A percentile compares a stretch with the other conserved stretches of the same genome.
phyloP scores from a whole-genome alignment of 2,888 invertebrate species.

The Ctenicera cuprea region DNA sequence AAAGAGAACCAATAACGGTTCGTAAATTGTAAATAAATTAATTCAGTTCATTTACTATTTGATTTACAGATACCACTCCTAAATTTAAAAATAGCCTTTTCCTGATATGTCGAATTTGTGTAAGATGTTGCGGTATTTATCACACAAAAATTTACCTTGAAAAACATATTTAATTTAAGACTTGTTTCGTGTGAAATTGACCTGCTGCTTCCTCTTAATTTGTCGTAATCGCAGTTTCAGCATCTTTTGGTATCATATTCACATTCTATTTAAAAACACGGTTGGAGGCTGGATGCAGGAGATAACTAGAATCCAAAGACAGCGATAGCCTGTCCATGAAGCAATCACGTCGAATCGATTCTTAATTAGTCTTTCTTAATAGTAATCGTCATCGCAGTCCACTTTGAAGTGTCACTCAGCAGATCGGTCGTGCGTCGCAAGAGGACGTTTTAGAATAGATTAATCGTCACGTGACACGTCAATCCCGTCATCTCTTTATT shows the following conservation, averaged over 20 bases:
- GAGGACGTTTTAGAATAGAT: constrained; percentile 55
- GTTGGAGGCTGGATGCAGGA: neutral
- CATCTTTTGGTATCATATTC: constrained; percentile 9
- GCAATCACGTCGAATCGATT: constrained; percentile 57
- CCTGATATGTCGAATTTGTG: too few relatives aligned
- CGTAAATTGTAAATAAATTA: too few relatives aligned
- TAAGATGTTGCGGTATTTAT: neutral
- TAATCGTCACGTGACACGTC: constrained; percentile 62
- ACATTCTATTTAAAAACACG: constrained; percentile 12
- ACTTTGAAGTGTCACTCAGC: constrained; percentile 67
- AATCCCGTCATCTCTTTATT: constrained; percentile 65
- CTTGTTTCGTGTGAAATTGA: constrained; percentile 3
- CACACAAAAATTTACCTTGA: neutral
- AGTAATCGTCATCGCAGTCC: constrained; percentile 62
- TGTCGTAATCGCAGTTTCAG: neutral
- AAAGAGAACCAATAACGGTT: too few relatives aligned
- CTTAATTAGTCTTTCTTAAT: constrained; percentile 66
- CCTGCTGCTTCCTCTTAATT: neutral
- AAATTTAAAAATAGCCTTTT: too few relatives aligned
- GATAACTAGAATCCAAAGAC: constrained; percentile 22
- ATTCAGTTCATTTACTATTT: too few relatives aligned
- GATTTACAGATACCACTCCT: too few relatives aligned
- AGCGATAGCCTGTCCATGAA: constrained; percentile 12
- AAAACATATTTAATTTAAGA: neutral
- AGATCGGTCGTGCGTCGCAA: constrained; percentile 68